Evolutionary conservation across 2,113 vertebrate genomes (phyloP), one percentile per base, ranked within the genome.

Genomic region (Macrotis lagotis): DNA sequence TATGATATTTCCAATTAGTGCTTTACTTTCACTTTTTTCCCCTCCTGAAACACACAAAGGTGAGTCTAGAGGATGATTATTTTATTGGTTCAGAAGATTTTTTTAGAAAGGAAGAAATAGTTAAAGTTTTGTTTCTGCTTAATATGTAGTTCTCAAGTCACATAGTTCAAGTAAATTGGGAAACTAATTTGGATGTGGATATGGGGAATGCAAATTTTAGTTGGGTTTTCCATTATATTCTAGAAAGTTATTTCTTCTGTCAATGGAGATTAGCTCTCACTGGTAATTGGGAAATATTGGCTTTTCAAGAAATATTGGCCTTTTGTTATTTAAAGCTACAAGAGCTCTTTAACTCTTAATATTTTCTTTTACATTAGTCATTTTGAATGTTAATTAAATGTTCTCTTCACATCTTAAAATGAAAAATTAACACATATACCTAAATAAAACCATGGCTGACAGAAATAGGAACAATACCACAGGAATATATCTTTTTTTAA

Each of bases 381-480:
- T 51, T 92, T 94, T 89, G 94, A 51, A 28, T 5, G 50, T 92
- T 91, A 90, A 90, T 90, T 49, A 90, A 25, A 44, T 92, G n/a
- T n/a, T 47, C 28, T 95, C 94, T 95, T 92, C 26, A 44, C 14
- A 91, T 89, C 2, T 51, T 83, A 91, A 93, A 51, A 25, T 93
- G 49, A 93, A 96, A 93, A 90, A 4, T 93, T 91, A 95, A 25
- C 31, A 91, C 92, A 51, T 94, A 93, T 92, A 83, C 12, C 22
- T 47, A 83, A 93, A 44, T 92, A 93, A 93, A 95, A 90, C 19
- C 74, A 51, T 89, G 52, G 26, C n/a, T 50, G 47, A 88, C 25
- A 14, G 91, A 91, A 89, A 51, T 93, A 94, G 11, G 37, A 37
- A 89, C 1, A n/a, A 51, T 91, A 91, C 74, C 93, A 88, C 59